Percentiles rank a stretch among this genome's conserved stretches.
phyloP scores from a whole-genome alignment of 30 jellyfish, hydroid and myxozoan genomes.

The Aurelia aurita complex sp. Pacific region DNA sequence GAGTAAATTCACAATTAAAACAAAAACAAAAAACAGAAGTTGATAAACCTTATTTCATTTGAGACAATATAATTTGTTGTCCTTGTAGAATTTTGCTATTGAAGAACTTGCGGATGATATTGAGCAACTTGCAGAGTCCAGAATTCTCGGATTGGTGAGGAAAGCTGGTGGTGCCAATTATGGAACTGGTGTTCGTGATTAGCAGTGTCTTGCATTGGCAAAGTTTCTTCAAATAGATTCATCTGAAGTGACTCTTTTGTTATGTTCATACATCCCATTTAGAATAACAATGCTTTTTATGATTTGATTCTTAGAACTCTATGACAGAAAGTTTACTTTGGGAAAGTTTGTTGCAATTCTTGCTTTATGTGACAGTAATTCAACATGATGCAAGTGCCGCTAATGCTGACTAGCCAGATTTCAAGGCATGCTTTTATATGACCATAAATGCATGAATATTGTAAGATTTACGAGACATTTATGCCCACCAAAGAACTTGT shows the following conservation, averaged over 20 bases:
- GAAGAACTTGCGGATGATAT: slow-evolving; percentile 48
- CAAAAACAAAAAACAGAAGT: too few relatives aligned
- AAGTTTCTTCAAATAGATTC: not conserved
- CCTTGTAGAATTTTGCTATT: slow-evolving; percentile 47
- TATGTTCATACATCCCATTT: not conserved
- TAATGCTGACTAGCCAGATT: too few relatives aligned
- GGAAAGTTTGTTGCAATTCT: too few relatives aligned
- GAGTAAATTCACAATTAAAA: too few relatives aligned
- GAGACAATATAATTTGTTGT: not conserved
- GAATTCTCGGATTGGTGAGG: slow-evolving; percentile 1
- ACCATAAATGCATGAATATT: too few relatives aligned
- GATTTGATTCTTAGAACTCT: not conserved
- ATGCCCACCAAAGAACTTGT: too few relatives aligned
- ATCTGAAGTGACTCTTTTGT: not conserved
- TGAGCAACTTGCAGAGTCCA: slow-evolving; percentile 38
- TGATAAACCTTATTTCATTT: too few relatives aligned
- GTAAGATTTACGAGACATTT: too few relatives aligned
- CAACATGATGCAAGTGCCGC: too few relatives aligned
- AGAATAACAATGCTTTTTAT: not conserved
- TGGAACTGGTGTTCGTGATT: slow-evolving; percentile 84
- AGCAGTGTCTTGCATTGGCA: not conserved
- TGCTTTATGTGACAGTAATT: too few relatives aligned
- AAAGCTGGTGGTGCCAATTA: slow-evolving; percentile 92
- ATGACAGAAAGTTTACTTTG: too few relatives aligned
- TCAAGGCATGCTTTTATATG: too few relatives aligned